These are phyloP conservation scores for Drosophila lini DNA, from an alignment of 1,140 invertebrate genomes.

Conservation along the genomic window DNA sequence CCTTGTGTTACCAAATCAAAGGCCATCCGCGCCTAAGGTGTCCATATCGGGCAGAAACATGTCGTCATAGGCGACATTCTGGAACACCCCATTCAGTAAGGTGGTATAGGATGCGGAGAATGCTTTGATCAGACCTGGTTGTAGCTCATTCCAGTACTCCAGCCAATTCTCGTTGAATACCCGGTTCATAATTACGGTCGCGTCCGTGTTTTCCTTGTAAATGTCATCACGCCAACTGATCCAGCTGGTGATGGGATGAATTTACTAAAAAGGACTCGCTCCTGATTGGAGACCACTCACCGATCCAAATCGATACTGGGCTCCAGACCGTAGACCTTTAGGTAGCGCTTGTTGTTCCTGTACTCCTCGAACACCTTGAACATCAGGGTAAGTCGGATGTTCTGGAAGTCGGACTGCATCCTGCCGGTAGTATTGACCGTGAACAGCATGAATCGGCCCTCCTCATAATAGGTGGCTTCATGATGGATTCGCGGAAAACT, in stretches of 20 bases:
- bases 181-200: constrained; percentile 38
- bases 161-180: constrained; percentile 57
- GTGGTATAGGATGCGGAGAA: constrained; percentile 12
- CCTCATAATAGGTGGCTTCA: constrained; percentile 31
- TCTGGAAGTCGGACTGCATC: constrained; percentile 52
- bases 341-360: constrained; percentile 51
- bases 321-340: constrained; percentile 51
- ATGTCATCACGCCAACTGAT: constrained; percentile 40
- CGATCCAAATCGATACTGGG: constrained; percentile 51
- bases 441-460: constrained; percentile 23
- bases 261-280: background rate
- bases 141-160: constrained; percentile 54
- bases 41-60: constrained; percentile 50
- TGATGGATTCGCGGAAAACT: constrained; percentile 31
- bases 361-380: constrained; percentile 54
- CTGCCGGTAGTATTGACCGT: constrained; percentile 43
- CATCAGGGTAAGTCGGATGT: constrained; percentile 35
- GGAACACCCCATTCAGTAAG: constrained; percentile 44
- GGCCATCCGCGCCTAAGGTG: background rate
- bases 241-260: constrained; percentile 37
- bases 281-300: constrained; percentile 29
- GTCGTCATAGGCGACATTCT: constrained; percentile 60
- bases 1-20: background rate
- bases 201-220: constrained; percentile 55
- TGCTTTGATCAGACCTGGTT: constrained; percentile 17